phyloP scores from a whole-genome alignment of 2,113 vertebrate species.

The Leucoraja erinaceus region DNA sequence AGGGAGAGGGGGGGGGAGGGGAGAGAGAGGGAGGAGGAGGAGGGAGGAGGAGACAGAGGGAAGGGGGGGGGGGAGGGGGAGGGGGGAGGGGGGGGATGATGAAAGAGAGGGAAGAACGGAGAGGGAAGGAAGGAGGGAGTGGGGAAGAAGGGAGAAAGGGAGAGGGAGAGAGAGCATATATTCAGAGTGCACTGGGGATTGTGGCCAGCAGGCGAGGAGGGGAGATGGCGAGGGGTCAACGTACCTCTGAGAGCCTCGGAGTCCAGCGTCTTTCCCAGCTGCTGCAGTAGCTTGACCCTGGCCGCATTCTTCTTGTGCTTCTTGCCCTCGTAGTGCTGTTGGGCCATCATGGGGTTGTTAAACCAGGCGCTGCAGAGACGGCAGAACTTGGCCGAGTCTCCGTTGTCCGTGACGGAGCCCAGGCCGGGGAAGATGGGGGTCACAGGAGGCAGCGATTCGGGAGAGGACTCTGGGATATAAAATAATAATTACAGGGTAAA shows the following conservation, averaged over 20 bases:
- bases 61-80: not conserved
- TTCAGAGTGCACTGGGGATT: not conserved
- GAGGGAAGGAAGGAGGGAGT: not conserved
- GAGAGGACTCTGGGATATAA: constrained; percentile 36
- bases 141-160: not conserved
- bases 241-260: constrained; percentile 42
- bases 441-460: not conserved
- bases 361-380: constrained; percentile 70
- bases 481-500: constrained; percentile 38
- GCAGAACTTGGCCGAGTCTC: constrained; percentile 66
- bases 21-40: not conserved
- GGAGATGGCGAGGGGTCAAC: not conserved
- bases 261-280: constrained; percentile 63
- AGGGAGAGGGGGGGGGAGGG: not conserved
- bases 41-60: not conserved
- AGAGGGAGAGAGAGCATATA: not conserved
- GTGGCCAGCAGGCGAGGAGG: not conserved
- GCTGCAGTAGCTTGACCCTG: constrained; percentile 62
- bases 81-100: not conserved
- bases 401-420: constrained; percentile 50
- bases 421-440: not conserved
- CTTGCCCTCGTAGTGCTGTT: constrained; percentile 73
- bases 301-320: constrained; percentile 70
- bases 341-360: constrained; percentile 73
- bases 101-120: not conserved